phyloP scores from a whole-genome alignment of 2,888 invertebrate genomes.

The Drosophila pegasa region DNA sequence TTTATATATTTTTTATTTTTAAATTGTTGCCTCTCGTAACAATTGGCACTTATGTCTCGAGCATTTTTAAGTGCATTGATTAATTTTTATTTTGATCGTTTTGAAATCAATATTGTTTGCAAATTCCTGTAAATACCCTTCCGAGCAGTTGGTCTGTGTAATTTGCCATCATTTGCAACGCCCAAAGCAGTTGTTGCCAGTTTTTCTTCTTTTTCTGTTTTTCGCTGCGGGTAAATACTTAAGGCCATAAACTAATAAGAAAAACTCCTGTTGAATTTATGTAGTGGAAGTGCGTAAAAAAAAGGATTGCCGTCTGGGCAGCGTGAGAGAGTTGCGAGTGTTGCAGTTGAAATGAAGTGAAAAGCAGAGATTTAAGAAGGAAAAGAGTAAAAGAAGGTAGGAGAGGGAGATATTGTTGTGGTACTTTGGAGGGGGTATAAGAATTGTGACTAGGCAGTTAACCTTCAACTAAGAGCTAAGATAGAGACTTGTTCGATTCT shows the following conservation, averaged over 20 bases:
- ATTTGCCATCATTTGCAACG: conserved; percentile 69
- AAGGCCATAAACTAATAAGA: conserved; percentile 18
- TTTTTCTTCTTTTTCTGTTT: conserved; percentile 31
- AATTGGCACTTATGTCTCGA: conserved; percentile 61
- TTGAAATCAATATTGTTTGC: conserved; percentile 79
- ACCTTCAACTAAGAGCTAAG: too few relatives aligned
- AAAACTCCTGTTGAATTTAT: conserved; percentile 49
- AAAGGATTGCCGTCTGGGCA: conserved; percentile 31
- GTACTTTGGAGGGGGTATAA: not conserved
- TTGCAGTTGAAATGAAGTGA: not conserved
- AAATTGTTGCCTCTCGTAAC: conserved; percentile 61
- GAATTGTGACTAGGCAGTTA: too few relatives aligned
- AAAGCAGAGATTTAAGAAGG: not conserved
- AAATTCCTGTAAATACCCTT: conserved; percentile 70
- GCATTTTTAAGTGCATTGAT: conserved; percentile 77
- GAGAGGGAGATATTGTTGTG: not conserved
- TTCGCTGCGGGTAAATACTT: conserved; percentile 10
- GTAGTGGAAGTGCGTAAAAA: conserved; percentile 67
- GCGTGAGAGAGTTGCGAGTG: conserved; percentile 58
- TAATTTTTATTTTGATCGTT: conserved; percentile 81
- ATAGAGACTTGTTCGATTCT: too few relatives aligned
- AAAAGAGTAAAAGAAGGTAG: not conserved
- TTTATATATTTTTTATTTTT: conserved; percentile 39
- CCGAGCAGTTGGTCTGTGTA: conserved; percentile 72
- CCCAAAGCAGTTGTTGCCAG: conserved; percentile 53